Percentiles rank a stretch among this genome's conserved stretches.
Conservation (phyloP, 2,113 vertebrate species). For the Mesocricetus auratus region DNA sequence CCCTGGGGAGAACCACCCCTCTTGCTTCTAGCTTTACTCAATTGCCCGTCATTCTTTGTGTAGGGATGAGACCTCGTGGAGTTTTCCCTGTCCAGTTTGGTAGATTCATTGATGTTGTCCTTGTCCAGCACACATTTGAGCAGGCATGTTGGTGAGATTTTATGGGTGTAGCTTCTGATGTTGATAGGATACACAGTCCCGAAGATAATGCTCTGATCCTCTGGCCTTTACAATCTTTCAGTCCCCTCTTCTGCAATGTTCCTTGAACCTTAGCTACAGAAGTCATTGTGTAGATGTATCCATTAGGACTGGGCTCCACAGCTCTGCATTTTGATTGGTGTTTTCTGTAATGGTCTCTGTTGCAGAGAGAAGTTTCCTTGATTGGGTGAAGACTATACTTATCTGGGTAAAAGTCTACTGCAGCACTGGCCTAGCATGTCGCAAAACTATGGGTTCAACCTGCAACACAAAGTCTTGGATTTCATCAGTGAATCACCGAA, state of each 20-base stretch:
- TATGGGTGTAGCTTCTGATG: background rate
- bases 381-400: background rate
- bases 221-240: background rate
- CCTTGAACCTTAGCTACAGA: background rate
- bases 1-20: background rate
- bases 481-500: background rate
- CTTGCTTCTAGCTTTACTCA: background rate
- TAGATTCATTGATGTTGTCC: background rate
- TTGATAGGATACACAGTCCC: background rate
- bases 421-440: background rate
- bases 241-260: background rate
- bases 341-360: background rate
- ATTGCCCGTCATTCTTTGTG: background rate
- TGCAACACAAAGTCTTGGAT: background rate
- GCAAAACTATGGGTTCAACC: background rate
- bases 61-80: background rate
- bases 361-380: background rate
- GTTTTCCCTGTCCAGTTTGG: background rate
- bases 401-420: background rate
- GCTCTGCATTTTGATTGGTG: background rate
- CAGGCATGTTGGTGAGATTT: background rate
- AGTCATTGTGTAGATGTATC: background rate
- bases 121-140: background rate
- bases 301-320: background rate
- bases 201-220: background rate